Base-by-base conservation (phyloP, 2,888 invertebrate species). In the Epistrophe grossulariae region DNA sequence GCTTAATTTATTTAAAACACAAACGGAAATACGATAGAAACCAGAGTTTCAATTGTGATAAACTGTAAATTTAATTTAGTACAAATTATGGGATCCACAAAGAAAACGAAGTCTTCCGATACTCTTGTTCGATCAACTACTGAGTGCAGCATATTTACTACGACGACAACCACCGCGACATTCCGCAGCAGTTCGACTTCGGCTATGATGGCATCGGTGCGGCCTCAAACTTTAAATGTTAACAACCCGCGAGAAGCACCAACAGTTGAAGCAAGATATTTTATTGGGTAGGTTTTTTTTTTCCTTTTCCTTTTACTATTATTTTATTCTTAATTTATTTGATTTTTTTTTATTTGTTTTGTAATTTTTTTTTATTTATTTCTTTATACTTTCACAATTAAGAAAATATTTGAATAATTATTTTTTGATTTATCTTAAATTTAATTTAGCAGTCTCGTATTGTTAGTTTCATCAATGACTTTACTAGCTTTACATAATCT, bases 141-240 rank as follows among this genome's bases (percentile, higher is more conserved):
- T 15, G 79, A 83, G 24, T 72, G 79, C 83, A 87, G 68, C 72
- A 68, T 87, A 38, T 52, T 82, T 76, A 79, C 84, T 19, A 79
- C 82, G 35, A 74, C 74, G 31, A 77, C 82, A 28, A 74, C 74
- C 38, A 73, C 80, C n/a, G 83, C 89, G 45, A 90, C 90, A 28
- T 89, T 88, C 64, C 90, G 92, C 72, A 92, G 92, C 82, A 91
- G 91, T 84, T 91, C 91, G 28, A 91, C 92, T 6, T 80, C 84
- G 31, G 90, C 89, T 17, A 81, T 71, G 40, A 68, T 90, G 77
- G 88, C 88, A 79, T 88, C 91, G 64, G 62, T 90, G 6, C 90
- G 92, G 28, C 92, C 92, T 57, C 92, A 92, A 89, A 92, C 92
- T 15, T 90, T 92, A 68, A 92, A 92, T 89, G 93, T 92, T 64